phyloP scores from a whole-genome alignment of 2,888 invertebrate genomes.

The Latheticus oryzae region DNA sequence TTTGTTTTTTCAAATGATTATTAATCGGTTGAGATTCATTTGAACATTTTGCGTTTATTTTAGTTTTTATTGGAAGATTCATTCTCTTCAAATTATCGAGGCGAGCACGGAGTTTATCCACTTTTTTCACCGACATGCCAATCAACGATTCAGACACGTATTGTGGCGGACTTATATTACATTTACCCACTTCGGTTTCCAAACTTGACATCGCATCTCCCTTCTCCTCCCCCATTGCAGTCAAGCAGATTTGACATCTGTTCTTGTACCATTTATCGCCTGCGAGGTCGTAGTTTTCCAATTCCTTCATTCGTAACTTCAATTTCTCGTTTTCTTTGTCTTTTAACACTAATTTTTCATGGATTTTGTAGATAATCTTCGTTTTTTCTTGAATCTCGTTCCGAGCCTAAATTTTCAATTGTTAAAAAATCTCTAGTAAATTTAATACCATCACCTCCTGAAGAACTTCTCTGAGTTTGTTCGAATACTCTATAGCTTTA shows the following conservation, averaged over 20 bases:
- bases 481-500: constrained; percentile 53
- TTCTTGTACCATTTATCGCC: constrained; percentile 17
- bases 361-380: constrained; percentile 34
- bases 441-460: constrained; percentile 46
- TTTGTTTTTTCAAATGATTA: constrained; percentile 48
- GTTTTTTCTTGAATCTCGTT: constrained; percentile 32
- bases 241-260: constrained; percentile 29
- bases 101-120: constrained; percentile 51
- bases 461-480: constrained; percentile 49
- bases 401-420: constrained; percentile 16
- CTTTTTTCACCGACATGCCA: constrained; percentile 52
- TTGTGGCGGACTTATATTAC: constrained; percentile 22
- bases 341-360: constrained; percentile 44
- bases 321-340: constrained; percentile 45
- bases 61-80: constrained; percentile 30
- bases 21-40: constrained; percentile 15
- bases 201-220: constrained; percentile 12
- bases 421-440: constrained; percentile 10
- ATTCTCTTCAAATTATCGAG: constrained; percentile 51
- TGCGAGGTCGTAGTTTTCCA: constrained; percentile 39
- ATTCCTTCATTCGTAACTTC: constrained; percentile 49
- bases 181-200: constrained; percentile 33
- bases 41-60: constrained; percentile 23
- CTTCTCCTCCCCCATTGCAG: constrained; percentile 10
- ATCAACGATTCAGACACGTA: constrained; percentile 47